Evolutionary conservation across 2,113 vertebrate species (phyloP).

Genomic region (Ia io): DNA sequence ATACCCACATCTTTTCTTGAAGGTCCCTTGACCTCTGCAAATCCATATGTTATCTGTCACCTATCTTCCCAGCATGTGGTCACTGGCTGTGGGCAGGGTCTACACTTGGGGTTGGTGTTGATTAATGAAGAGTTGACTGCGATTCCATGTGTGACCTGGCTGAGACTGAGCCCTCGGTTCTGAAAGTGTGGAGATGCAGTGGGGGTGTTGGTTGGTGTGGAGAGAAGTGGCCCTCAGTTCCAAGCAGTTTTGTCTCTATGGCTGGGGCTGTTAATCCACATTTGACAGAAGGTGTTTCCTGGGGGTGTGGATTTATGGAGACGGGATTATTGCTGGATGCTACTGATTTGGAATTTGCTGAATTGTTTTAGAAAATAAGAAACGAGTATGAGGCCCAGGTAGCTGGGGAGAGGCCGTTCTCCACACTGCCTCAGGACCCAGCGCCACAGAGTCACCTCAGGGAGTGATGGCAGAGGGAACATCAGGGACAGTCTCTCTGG

Average conservation of each 20-base stretch:
- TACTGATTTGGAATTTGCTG: neutral
- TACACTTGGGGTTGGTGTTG: neutral
- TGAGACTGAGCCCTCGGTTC: neutral
- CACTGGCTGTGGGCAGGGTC: neutral
- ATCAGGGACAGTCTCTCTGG: neutral
- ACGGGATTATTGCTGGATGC: neutral
- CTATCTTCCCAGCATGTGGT: neutral
- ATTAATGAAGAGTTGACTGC: constrained; percentile 1
- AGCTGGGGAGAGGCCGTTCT: neutral
- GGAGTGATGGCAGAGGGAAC: neutral
- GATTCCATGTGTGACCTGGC: neutral
- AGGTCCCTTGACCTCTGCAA: neutral
- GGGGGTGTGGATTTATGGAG: neutral
- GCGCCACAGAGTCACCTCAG: neutral
- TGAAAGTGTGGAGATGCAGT: neutral
- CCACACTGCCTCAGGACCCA: neutral
- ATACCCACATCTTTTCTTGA: neutral
- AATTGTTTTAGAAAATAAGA: neutral
- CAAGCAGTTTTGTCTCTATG: neutral
- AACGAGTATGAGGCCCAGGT: neutral
- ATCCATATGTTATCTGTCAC: neutral
- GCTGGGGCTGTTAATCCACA: neutral
- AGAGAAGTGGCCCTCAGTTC: neutral
- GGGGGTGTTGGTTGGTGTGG: neutral
- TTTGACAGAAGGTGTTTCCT: neutral